Percentiles rank a stretch among this genome's conserved stretches.
Evolutionary conservation across 2,888 invertebrate species (phyloP).

Genomic region (Pristionchus maxplancki): DNA sequence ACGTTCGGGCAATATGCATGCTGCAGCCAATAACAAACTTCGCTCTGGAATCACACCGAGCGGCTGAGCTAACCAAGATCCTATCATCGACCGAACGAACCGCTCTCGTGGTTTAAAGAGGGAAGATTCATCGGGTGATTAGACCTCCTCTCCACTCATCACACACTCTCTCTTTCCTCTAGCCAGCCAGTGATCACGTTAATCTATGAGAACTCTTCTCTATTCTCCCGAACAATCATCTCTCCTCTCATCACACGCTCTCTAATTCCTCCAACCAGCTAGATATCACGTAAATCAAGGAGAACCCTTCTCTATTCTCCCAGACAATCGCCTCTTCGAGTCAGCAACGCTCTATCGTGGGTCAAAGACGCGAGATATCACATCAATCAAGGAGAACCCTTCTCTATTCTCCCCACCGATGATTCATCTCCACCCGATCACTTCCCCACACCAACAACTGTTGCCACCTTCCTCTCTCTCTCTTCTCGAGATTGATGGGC

Average conservation of each 20-base stretch:
- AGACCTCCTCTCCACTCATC: background rate
- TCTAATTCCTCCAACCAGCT: background rate
- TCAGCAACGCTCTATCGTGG: too few relatives aligned
- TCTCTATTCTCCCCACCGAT: background rate
- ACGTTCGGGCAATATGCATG: too few relatives aligned
- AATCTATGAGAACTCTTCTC: background rate
- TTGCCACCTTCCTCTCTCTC: conserved; percentile 19
- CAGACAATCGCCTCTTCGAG: too few relatives aligned
- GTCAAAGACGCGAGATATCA: background rate
- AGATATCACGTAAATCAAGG: background rate
- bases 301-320: background rate
- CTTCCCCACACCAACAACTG: background rate
- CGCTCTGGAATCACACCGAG: background rate
- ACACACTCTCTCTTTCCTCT: background rate
- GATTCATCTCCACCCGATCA: background rate
- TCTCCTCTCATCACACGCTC: too few relatives aligned
- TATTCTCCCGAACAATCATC: too few relatives aligned
- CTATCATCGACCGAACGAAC: background rate
- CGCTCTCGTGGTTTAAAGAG: background rate
- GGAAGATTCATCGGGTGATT: background rate
- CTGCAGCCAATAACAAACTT: too few relatives aligned
- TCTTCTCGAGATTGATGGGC: background rate
- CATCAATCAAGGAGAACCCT: background rate
- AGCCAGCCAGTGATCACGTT: background rate
- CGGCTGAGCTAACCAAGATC: background rate